A percentile compares a stretch with the other conserved stretches of the same genome.
Evolutionary conservation across 2,113 vertebrate genomes (phyloP).

Genomic region (Gymnocephalus cernua): DNA sequence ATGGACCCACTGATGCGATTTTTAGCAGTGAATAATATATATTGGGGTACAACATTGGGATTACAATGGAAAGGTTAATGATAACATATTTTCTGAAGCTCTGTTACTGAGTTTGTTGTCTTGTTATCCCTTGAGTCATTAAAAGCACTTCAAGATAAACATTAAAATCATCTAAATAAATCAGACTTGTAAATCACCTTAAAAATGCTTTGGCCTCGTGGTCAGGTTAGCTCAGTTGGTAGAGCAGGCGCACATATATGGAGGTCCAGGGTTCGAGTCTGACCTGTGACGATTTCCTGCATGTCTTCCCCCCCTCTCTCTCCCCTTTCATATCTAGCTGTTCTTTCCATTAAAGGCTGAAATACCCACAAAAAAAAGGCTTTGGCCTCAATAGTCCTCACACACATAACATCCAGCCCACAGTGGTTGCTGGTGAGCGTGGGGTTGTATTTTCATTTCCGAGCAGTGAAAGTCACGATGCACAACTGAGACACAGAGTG

Average conservation of each 20-base stretch:
- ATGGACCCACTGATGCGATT: background rate
- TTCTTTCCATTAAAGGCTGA: too few relatives aligned
- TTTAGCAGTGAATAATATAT: background rate
- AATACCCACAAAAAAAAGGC: too few relatives aligned
- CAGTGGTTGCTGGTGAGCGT: background rate
- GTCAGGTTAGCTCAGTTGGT: too few relatives aligned
- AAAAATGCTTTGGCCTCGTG: background rate
- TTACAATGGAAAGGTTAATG: background rate
- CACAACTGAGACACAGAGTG: conserved; percentile 45
- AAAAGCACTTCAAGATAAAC: conserved; percentile 28
- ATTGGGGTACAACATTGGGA: too few relatives aligned
- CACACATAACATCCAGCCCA: background rate
- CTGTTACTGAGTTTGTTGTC: background rate
- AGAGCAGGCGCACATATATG: too few relatives aligned
- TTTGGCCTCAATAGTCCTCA: conserved; percentile 2
- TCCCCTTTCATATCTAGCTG: too few relatives aligned
- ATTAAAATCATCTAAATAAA: background rate
- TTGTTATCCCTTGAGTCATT: background rate
- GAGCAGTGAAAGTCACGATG: conserved; percentile 41
- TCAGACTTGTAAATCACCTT: background rate
- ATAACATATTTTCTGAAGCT: background rate
- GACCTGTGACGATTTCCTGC: too few relatives aligned
- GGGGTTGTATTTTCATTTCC: conserved; percentile 36
- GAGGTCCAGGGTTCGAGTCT: too few relatives aligned
- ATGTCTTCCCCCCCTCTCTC: too few relatives aligned